Evolutionary conservation across 2,888 invertebrate species (phyloP).

Genomic region (Deilephila porcellus): DNA sequence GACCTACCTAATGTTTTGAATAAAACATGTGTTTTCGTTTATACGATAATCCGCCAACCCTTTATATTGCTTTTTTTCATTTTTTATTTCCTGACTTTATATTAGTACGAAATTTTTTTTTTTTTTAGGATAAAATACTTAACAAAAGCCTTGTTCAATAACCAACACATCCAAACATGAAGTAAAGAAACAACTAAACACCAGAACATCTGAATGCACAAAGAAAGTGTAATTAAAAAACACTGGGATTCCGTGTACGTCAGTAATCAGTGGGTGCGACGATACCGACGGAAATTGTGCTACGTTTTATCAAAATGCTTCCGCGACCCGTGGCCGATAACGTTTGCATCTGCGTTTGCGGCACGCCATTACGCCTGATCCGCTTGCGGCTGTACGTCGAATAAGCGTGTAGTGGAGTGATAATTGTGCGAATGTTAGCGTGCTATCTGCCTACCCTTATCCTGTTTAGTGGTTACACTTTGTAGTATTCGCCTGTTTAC

Average conservation of each 20-base stretch:
- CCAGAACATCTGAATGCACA: background rate
- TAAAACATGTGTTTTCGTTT: too few species aligned
- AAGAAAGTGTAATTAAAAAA: constrained; percentile 9
- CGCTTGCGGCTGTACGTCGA: background rate
- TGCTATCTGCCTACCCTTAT: background rate
- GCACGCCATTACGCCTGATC: constrained; percentile 21
- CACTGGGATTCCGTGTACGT: constrained; percentile 48
- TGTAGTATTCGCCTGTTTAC: background rate
- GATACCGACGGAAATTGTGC: constrained; percentile 66
- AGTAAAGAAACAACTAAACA: background rate
- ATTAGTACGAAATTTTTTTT: too few species aligned
- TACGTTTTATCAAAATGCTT: constrained; percentile 73
- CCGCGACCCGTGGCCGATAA: constrained; percentile 55
- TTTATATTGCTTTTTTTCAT: too few species aligned
- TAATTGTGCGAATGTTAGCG: constrained; percentile 17
- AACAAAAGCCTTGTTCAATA: too few species aligned
- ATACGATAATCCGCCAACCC: too few species aligned
- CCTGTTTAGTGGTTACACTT: background rate
- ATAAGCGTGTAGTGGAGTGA: constrained; percentile 19
- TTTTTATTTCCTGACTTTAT: too few species aligned
- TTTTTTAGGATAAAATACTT: too few species aligned
- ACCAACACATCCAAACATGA: background rate
- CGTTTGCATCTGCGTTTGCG: constrained; percentile 61
- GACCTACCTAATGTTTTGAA: too few species aligned
- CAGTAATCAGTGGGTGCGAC: constrained; percentile 49